Evolutionary conservation across 2,888 invertebrate genomes (phyloP), one percentile per base, ranked within the genome.

Genomic region (Muscina levida): DNA sequence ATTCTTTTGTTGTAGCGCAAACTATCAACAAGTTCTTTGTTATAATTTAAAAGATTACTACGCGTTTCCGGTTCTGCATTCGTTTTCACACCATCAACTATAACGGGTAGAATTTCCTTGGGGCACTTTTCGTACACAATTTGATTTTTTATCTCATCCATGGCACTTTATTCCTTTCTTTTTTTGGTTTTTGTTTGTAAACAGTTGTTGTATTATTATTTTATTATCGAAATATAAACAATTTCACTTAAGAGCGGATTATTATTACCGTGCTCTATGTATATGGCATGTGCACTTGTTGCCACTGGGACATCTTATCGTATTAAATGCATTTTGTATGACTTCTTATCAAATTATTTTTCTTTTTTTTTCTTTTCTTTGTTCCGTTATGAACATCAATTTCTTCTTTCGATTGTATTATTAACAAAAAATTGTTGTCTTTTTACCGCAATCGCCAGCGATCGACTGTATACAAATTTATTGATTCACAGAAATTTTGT

Each of bases 21-120:
- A 79, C 85, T 85, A 83, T 84, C 85, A 77, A 86, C 84, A 83
- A 84, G 85, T 48, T 83, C 83, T 79, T 85, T 83, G 1, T 44
- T 11, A 65, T 72, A 44, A 1, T 1, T 42, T 8, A 56, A 53
- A 10, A 65, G 26, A n/a, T 68, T 67, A 44, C 44, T 44, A 62
- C 66, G 44, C 17, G 62, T 3, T 66, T 66, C 51, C 39, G 13
- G 13, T 44, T n/a, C 42, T 11, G 48, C 51, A 51, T 51, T 17
- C 10, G 31, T 31, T 15, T 22, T 19, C 46, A 51, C 53, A 76
- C 56, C 67, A 3, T 31, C 8, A 44, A 42, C 72, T 68, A 37
- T 15, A 15, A 17, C 71, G 15, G 72, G 13, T 31, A 57, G 17
- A 42, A 56, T 42, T 26, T 71, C 78, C 31, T 37, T 56, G 13